Conservation (phyloP, 2,888 invertebrate species). For the Aphodius sticticus region DNA sequence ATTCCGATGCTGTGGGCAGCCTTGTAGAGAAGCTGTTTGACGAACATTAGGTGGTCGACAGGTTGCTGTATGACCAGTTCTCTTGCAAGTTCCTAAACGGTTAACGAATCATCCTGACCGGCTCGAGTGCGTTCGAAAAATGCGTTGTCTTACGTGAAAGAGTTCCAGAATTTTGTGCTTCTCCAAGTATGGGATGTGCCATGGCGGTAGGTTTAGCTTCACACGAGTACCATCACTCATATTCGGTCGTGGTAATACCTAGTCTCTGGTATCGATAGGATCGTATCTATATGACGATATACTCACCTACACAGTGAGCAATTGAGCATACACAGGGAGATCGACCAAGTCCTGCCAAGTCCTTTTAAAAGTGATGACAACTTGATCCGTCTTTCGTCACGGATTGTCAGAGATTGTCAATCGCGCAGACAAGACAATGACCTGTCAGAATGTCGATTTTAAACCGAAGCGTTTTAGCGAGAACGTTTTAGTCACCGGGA, state of each 20-base stretch:
- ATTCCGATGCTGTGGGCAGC: slow-evolving; percentile 62
- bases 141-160: slow-evolving; percentile 65
- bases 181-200: slow-evolving; percentile 71
- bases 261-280: too few relatives aligned
- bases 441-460: background rate
- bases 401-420: background rate
- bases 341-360: too few relatives aligned
- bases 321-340: too few relatives aligned
- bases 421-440: background rate
- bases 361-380: background rate
- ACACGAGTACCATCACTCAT: slow-evolving; percentile 55
- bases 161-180: slow-evolving; percentile 71
- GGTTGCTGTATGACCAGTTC: slow-evolving; percentile 69
- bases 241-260: too few relatives aligned
- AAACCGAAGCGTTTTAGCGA: slow-evolving; percentile 5
- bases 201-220: slow-evolving; percentile 57
- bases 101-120: background rate
- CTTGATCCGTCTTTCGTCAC: background rate
- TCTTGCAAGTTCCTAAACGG: slow-evolving; percentile 65
- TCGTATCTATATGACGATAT: too few relatives aligned
- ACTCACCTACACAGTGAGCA: too few relatives aligned
- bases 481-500: slow-evolving; percentile 44
- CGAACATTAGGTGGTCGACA: slow-evolving; percentile 69
- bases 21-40: slow-evolving; percentile 66
- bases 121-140: too few relatives aligned